Base-by-base conservation (phyloP, 1,140 invertebrate species). In the Aradophagus sp. region DNA sequence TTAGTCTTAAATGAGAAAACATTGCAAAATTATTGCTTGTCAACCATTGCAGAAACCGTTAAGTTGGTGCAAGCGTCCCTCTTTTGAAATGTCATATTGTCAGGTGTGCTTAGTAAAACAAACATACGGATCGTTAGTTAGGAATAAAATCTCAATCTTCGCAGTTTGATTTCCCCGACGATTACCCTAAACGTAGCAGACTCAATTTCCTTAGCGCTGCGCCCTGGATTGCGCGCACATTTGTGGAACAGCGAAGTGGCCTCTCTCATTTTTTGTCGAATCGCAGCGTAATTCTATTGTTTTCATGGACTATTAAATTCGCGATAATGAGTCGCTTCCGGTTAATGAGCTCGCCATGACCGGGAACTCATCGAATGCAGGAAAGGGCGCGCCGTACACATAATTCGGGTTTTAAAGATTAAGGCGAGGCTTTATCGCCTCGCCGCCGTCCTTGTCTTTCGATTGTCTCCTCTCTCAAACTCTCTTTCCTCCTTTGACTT, bases 281-380 rank as follows among this genome's bases (percentile, higher is more conserved):
- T 76, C 74, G 74, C 73, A 75, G 61, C 53, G 81, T 85, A 86
- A 86, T 86, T 86, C 83, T 83, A 86, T 86, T 86, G 84, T 86
- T 80, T 86, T 86, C 83, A 86, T 81, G 84, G 84, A 81, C 83
- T 86, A 86, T 86, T 86, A 85, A 86, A 80, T 84, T 80, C 62
- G 77, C 73, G 81, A 77, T 83, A 85, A 86, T 85, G 74, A 76
- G 41, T 15, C 27, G 69, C 82, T 84, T 85, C 84, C 84, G 81
- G 81, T 83, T 77, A 75, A 80, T 70, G 72, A 78, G 75, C 44
- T 39, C 15, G 71, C 62, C 61, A 68, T 58, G 44, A 56, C 36
- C 70, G 50, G 71, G 75, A 79, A 80, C 80, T 83, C 77, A 66
- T 84, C 83, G 80, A 82, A 84, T 84, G 82, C 84, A 86, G 84